Conservation (phyloP, 1,140 invertebrate species). For the Papilio glaucus region DNA sequence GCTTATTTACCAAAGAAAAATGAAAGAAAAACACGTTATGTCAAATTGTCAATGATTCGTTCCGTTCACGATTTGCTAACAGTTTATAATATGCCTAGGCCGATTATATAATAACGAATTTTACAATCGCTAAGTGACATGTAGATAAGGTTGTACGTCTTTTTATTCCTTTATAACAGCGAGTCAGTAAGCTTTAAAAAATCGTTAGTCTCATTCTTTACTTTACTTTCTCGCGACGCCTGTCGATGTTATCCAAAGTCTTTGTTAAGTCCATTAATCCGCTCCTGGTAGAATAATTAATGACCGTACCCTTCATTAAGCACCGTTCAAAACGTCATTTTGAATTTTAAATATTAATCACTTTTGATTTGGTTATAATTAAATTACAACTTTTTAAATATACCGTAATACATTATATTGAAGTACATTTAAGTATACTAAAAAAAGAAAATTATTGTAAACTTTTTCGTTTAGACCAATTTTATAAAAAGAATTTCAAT, state of each 20-base stretch:
- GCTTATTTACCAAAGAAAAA: too few relatives aligned
- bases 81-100: too few relatives aligned
- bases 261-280: constrained; percentile 37
- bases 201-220: constrained; percentile 12
- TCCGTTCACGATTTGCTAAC: too few relatives aligned
- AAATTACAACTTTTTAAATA: constrained; percentile 5
- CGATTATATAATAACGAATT: too few relatives aligned
- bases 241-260: constrained; percentile 34
- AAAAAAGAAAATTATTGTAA: too few relatives aligned
- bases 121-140: too few relatives aligned
- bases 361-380: constrained; percentile 10
- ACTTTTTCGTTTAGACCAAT: too few relatives aligned
- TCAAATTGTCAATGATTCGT: too few relatives aligned
- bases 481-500: too few relatives aligned
- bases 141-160: constrained; percentile 4
- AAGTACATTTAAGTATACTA: too few relatives aligned
- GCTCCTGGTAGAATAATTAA: constrained; percentile 24
- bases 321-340: constrained; percentile 24
- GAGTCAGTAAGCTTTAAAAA: constrained; percentile 12
- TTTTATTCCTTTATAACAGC: neutral
- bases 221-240: constrained; percentile 17
- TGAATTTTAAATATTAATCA: constrained; percentile 25
- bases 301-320: constrained; percentile 23
- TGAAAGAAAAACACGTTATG: too few relatives aligned
- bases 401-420: too few relatives aligned